A percentile compares a stretch with the other conserved stretches of the same genome.
These are phyloP conservation scores for Glaucomys volans DNA, from an alignment of 2,113 vertebrate species.

Conservation along the genomic window DNA sequence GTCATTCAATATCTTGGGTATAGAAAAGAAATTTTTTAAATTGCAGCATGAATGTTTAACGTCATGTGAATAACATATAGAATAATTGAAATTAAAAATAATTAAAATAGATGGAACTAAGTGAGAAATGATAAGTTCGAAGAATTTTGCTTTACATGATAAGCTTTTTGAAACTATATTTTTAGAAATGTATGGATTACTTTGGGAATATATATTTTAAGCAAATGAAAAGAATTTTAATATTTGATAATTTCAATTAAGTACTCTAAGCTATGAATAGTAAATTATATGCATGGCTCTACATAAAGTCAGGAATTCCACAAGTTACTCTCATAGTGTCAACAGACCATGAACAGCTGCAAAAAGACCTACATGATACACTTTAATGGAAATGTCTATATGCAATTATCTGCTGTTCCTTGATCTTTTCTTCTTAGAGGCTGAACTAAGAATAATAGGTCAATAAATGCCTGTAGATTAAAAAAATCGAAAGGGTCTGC, in stretches of 20 bases:
- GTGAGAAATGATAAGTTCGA: neutral
- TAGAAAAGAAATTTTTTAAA: slow-evolving; percentile 34
- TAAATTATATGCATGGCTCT: slow-evolving; percentile 3
- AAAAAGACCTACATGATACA: neutral
- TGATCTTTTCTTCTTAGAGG: slow-evolving; percentile 72
- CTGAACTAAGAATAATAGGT: slow-evolving; percentile 63
- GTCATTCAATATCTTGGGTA: neutral
- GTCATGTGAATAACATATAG: neutral
- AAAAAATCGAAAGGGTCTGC: slow-evolving; percentile 63
- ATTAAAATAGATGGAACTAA: neutral
- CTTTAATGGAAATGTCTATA: slow-evolving; percentile 74
- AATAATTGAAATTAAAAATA: slow-evolving; percentile 15
- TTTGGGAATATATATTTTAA: slow-evolving; percentile 40
- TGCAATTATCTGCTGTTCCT: slow-evolving; percentile 65
- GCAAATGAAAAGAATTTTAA: neutral
- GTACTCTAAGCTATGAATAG: neutral
- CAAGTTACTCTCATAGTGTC: slow-evolving; percentile 35
- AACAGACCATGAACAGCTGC: slow-evolving; percentile 64
- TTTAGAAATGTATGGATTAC: neutral
- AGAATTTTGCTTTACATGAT: neutral
- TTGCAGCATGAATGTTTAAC: slow-evolving; percentile 11
- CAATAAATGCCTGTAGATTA: slow-evolving; percentile 65
- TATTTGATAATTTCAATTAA: slow-evolving; percentile 44
- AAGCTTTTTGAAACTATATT: neutral
- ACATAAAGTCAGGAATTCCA: slow-evolving; percentile 16